Base-by-base conservation (phyloP, 53 echinoderm and acorn worm genomes). In the Stichopus horrens region DNA sequence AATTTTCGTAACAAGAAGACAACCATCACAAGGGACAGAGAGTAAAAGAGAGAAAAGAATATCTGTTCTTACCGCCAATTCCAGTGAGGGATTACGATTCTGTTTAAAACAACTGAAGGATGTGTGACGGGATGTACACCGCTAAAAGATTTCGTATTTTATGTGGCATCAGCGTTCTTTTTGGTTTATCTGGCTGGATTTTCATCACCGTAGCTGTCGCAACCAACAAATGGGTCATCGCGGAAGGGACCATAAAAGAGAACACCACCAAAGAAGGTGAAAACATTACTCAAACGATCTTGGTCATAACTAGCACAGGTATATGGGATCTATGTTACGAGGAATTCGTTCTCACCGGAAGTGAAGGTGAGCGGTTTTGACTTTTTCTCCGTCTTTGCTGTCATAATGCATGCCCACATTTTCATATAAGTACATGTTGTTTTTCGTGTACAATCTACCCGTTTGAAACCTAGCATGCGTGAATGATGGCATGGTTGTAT, bases 291-390 rank as follows among this genome's bases (percentile, higher is more conserved):
- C 8, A 13, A 19, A 81, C 56, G n/a, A 11, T 52, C 8, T 81
- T 57, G 7, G 16, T 57, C 57, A 55, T 9, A 4, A 56, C 81
- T 2, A 23, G 56, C 58, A 81, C 58, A 8, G 81, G 81, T n/a
- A 81, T 81, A 81, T 81, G 81, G 81, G 81, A 81, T 7, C n/a
- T 81, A 56, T 81, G 81, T 56, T 58, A 56, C 58, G 81, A 22
- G 10, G 56, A 19, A 9, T 81, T 14, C 19, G 18, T 81, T 7
- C 9, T 81, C 16, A 5, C 19, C 7, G 81, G 56, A 55, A 56
- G 56, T 7, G 81, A 20, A 77, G 77, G 77, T 77, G 18, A n/a
- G 77, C 52, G 4, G 20, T 76, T 76, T 13, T 37, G 4, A 21
- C 23, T 52, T 3, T 76, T 11, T 59, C 37, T 37, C 37, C 37